Evolutionary conservation across 37 sponge, comb jelly and placozoan species (phyloP).

Genomic region (Haliclona indistincta): DNA sequence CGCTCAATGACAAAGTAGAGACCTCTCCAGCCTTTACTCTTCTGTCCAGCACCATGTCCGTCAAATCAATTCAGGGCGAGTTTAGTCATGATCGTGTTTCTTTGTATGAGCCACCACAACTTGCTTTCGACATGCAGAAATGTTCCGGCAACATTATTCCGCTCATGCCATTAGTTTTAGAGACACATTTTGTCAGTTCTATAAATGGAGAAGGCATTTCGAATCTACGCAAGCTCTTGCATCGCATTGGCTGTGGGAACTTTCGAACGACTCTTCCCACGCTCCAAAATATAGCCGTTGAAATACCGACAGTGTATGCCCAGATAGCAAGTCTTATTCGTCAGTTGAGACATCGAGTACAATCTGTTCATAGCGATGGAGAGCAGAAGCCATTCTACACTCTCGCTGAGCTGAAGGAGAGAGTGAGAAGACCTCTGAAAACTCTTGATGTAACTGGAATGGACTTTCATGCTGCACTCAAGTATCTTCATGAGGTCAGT

Average conservation of each 20-base stretch:
- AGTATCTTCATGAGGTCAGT: constrained; percentile 62
- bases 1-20: not conserved
- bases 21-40: constrained; percentile 16
- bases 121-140: constrained; percentile 23
- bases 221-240: constrained; percentile 36
- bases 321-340: constrained; percentile 28
- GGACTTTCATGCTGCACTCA: constrained; percentile 39
- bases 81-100: constrained; percentile 11
- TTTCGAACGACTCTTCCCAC: not conserved
- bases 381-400: constrained; percentile 45
- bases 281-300: constrained; percentile 23
- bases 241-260: constrained; percentile 12
- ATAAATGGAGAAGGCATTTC: constrained; percentile 34
- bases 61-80: constrained; percentile 40
- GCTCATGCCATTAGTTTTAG: constrained; percentile 33
- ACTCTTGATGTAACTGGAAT: not conserved
- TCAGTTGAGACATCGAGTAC: constrained; percentile 18
- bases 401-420: constrained; percentile 17
- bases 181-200: constrained; percentile 53
- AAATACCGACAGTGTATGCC: constrained; percentile 36
- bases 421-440: constrained; percentile 6
- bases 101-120: constrained; percentile 3
- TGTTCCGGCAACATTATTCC: constrained; percentile 7
- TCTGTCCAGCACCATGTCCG: constrained; percentile 17
- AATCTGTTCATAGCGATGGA: constrained; percentile 1